phyloP scores from a whole-genome alignment of 2,113 vertebrate species.

The Hippoglossus stenolepis region DNA sequence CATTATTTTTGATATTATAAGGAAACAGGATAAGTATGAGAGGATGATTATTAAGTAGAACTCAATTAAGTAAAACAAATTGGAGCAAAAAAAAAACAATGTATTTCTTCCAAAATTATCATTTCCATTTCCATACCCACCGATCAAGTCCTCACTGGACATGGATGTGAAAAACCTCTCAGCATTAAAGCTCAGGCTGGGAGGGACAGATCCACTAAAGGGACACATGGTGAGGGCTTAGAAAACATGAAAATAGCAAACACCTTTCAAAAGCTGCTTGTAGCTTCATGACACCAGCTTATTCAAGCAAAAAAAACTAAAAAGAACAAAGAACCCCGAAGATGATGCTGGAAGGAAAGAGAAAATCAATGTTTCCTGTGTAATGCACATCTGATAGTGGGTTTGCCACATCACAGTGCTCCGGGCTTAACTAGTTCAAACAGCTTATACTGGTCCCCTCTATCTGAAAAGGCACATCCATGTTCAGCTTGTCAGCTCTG shows the following conservation, averaged over 20 bases:
- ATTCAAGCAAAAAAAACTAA: conserved; percentile 5
- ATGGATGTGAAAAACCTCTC: background rate
- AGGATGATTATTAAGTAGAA: background rate
- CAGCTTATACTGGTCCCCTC: conserved; percentile 16
- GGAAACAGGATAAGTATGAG: background rate
- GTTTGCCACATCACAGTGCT: conserved; percentile 36
- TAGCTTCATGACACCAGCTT: conserved; percentile 8
- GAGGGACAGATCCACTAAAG: conserved; percentile 15
- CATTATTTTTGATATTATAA: background rate
- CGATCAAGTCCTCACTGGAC: background rate
- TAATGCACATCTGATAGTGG: conserved; percentile 36
- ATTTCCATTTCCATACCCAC: background rate
- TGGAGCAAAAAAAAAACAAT: background rate
- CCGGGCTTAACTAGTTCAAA: conserved; percentile 33
- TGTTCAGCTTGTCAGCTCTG: conserved; percentile 40
- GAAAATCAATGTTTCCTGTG: conserved; percentile 39
- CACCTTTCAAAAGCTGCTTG: conserved; percentile 21
- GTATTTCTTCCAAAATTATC: too few species aligned
- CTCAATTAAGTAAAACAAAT: background rate
- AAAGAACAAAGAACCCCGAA: conserved; percentile 3
- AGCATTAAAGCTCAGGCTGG: background rate
- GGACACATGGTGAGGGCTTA: background rate
- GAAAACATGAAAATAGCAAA: conserved; percentile 34
- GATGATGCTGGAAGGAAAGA: conserved; percentile 18
- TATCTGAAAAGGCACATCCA: conserved; percentile 19